A percentile compares a stretch with the other conserved stretches of the same genome.
phyloP scores from a whole-genome alignment of 2,888 invertebrate species.

The Tipula lateralis region DNA sequence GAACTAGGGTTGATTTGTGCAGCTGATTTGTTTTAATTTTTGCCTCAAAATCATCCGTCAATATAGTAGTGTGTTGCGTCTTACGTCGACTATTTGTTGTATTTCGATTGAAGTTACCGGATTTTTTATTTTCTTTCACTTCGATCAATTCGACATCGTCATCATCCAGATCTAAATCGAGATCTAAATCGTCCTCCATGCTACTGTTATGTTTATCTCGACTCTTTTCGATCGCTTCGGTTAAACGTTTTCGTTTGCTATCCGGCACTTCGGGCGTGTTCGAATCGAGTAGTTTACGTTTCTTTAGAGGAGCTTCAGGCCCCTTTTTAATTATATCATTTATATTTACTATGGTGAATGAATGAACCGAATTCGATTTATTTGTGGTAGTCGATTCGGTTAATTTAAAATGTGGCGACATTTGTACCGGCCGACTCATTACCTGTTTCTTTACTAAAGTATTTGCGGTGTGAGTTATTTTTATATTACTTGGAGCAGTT shows the following conservation, averaged over 20 bases:
- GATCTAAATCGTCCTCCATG: neutral
- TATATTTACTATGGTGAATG: constrained; percentile 49
- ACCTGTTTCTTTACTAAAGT: neutral
- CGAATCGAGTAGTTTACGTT: neutral
- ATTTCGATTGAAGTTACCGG: neutral
- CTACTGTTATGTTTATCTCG: neutral
- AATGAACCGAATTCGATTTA: constrained; percentile 37
- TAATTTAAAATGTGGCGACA: neutral
- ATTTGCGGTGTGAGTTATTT: neutral
- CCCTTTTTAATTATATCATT: constrained; percentile 43
- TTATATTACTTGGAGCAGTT: neutral
- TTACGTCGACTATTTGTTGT: constrained; percentile 35
- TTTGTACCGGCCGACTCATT: neutral
- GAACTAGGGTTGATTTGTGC: neutral
- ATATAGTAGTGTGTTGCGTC: constrained; percentile 38
- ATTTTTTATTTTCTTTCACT: neutral
- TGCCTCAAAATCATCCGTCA: constrained; percentile 37
- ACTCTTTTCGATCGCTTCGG: neutral
- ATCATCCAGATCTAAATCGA: constrained; percentile 13
- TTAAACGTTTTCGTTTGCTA: neutral
- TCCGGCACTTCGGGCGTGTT: neutral
- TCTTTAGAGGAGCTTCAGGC: constrained; percentile 33
- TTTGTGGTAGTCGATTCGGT: neutral
- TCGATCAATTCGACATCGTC: constrained; percentile 32
- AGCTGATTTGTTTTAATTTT: constrained; percentile 16